Conservation (phyloP, 2,113 vertebrate genomes). For the Phodopus roborovskii region DNA sequence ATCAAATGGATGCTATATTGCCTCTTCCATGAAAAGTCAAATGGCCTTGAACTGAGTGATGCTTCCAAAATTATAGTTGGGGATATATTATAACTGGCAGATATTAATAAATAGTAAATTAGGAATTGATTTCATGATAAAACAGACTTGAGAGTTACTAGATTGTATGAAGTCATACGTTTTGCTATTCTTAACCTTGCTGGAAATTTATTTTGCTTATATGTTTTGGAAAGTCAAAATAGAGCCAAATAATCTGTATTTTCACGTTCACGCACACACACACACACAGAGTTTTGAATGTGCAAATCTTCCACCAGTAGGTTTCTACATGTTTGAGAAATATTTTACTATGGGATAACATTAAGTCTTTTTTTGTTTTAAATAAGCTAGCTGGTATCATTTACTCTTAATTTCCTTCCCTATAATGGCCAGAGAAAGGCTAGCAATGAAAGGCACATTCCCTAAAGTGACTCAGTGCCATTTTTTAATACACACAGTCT, state of each 20-base stretch:
- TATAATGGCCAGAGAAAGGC: background rate
- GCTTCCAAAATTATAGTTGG: background rate
- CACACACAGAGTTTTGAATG: too few species aligned
- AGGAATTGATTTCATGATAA: background rate
- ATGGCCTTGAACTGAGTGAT: too few species aligned
- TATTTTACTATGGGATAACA: background rate
- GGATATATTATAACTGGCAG: background rate
- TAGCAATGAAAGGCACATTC: background rate
- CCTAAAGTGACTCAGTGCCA: background rate
- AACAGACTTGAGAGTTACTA: background rate
- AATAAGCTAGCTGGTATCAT: background rate
- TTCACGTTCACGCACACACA: too few species aligned
- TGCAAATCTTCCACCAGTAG: background rate
- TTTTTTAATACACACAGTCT: background rate
- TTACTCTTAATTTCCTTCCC: background rate
- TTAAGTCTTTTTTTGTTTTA: background rate
- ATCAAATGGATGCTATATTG: background rate
- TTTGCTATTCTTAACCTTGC: background rate
- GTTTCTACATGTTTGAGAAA: background rate
- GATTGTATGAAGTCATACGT: background rate
- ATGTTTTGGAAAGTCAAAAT: background rate
- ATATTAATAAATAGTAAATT: background rate
- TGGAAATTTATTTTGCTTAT: background rate
- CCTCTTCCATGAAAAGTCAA: background rate
- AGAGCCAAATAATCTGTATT: background rate